Evolutionary conservation across 2,797 vertebrate genomes (phyloP), one percentile per base, ranked within the genome.

Genomic region (Chiloscyllium punctatum): DNA sequence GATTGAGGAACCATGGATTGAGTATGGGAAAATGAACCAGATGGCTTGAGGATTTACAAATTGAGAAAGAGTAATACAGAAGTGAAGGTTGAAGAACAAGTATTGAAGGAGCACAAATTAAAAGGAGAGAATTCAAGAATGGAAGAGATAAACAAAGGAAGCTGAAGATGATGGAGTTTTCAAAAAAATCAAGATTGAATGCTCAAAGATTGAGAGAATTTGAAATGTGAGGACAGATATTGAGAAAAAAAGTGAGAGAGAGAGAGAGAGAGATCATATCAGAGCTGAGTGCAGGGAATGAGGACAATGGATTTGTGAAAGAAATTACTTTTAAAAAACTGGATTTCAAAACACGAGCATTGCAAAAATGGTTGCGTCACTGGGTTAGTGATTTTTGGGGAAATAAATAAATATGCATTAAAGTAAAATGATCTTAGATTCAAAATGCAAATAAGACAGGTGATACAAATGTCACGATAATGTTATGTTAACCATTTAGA

Each of bases 81-180:
- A 91, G 18, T 53, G 23, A 53, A 27, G 25, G 86, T 88, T 15
- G 48, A 57, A 30, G 27, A 23, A 8, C n/a, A 13, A 1, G 62
- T 25, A 68, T 0, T 23, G n/a, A 68, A 18, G 90, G 21, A 92
- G 6, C 4, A 68, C 9, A 21, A n/a, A 69, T 84, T 84, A 37
- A 69, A 3, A 25, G 8, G 3, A 1, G 0, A 13, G 15, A 7
- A n/a, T 16, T 33, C n/a, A 11, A 33, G 30, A 5, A 1, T 0
- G 15, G 53, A 62, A 57, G 16, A 4, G 15, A 11, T 62, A 42
- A 69, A 92, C 33, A 42, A 42, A 69, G n/a, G 0, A n/a, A 92
- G 25, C 9, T 25, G 66, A 69, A 37, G 66, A 25, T 42, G 33
- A 27, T 23, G 62, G 9, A 62, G 33, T 21, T 42, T 18, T 84